Percentiles rank a stretch among this genome's conserved stretches.
Conservation (phyloP, 2,797 vertebrate genomes). For the Tarsius wallacei region DNA sequence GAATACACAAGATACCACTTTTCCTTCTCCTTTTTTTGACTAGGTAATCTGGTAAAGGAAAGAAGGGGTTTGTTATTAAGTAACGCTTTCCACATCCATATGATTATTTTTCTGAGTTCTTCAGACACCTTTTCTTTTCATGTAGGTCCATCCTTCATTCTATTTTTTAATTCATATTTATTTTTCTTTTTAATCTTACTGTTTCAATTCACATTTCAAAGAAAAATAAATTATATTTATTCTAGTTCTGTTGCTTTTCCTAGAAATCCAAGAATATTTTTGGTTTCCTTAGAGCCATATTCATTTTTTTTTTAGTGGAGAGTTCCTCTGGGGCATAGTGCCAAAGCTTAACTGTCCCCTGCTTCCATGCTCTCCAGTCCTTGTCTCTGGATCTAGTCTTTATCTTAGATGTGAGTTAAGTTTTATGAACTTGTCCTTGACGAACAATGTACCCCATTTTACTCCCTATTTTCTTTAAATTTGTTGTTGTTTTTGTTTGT, state of each 20-base stretch:
- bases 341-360: too few species aligned
- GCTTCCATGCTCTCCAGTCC: background rate
- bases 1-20: background rate
- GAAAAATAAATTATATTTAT: background rate
- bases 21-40: slow-evolving; percentile 31
- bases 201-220: slow-evolving; percentile 15
- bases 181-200: slow-evolving; percentile 8
- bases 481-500: too few species aligned
- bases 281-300: background rate
- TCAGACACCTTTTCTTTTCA: background rate
- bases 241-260: background rate
- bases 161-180: slow-evolving; percentile 44
- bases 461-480: background rate
- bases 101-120: background rate
- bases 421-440: background rate
- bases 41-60: background rate
- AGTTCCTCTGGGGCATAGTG: background rate
- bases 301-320: background rate
- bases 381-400: background rate
- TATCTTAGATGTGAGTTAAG: background rate
- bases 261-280: background rate
- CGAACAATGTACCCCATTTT: background rate
- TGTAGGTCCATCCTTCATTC: background rate
- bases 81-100: background rate
- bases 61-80: background rate